A percentile compares a stretch with the other conserved stretches of the same genome.
phyloP scores from a whole-genome alignment of 2,888 invertebrate genomes.

The Trachelus iudaicus region DNA sequence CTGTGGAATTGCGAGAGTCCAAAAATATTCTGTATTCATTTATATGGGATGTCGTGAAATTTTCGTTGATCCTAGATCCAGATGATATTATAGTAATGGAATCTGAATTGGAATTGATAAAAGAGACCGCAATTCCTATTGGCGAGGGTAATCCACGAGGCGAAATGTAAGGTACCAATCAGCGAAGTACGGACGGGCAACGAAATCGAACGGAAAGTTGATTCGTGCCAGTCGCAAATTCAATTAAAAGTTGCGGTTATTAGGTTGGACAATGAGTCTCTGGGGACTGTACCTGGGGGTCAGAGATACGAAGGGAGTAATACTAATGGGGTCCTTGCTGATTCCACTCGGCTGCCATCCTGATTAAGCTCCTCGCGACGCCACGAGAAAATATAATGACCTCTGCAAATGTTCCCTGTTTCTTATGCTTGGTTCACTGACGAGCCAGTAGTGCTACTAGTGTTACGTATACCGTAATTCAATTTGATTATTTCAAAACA shows the following conservation, averaged over 20 bases:
- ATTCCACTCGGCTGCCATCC: constrained; percentile 63
- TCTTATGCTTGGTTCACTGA: not conserved
- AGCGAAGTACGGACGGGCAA: constrained; percentile 25
- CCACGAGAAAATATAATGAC: constrained; percentile 64
- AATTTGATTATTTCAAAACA: not conserved
- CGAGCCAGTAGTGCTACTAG: not conserved
- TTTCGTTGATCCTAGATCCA: not conserved
- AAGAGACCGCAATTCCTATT: not conserved
- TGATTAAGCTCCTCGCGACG: constrained; percentile 64
- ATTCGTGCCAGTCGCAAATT: constrained; percentile 58
- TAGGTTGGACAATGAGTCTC: constrained; percentile 63
- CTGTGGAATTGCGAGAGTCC: too few relatives aligned
- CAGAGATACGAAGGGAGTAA: constrained; percentile 36
- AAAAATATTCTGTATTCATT: not conserved
- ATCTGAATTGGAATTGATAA: not conserved
- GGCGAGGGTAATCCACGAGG: not conserved
- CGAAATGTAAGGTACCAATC: constrained; percentile 7
- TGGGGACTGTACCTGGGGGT: constrained; percentile 27
- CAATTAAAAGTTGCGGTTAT: constrained; percentile 65
- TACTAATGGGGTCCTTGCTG: constrained; percentile 64
- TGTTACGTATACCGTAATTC: not conserved
- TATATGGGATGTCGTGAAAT: not conserved
- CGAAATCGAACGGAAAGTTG: constrained; percentile 50
- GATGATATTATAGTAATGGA: not conserved
- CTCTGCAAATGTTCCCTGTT: constrained; percentile 51